phyloP scores from a whole-genome alignment of 2,888 invertebrate genomes.

The Gibbula magus region DNA sequence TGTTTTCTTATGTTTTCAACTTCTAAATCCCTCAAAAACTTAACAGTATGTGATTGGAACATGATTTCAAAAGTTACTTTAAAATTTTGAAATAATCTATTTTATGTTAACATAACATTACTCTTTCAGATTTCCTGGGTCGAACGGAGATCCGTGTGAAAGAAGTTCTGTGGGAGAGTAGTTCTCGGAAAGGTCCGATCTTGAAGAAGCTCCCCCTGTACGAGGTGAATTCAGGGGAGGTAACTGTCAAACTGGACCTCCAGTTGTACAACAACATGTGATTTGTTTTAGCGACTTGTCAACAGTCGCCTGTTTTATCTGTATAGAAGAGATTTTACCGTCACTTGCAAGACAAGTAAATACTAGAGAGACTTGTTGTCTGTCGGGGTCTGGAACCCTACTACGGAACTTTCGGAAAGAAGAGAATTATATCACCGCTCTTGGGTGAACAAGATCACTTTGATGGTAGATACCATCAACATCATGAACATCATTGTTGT shows the following conservation, averaged over 20 bases:
- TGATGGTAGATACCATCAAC: neutral
- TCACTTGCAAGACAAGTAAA: no score
- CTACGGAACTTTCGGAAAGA: no score
- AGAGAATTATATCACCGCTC: no score
- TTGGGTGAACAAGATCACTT: no score
- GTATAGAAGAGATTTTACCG: neutral
- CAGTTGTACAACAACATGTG: constrained; percentile 77
- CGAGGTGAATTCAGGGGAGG: constrained; percentile 83
- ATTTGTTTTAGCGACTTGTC: neutral
- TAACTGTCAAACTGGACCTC: constrained; percentile 83
- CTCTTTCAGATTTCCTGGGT: constrained; percentile 82
- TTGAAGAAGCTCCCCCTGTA: constrained; percentile 81
- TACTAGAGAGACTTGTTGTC: no score
- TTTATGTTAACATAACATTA: neutral
- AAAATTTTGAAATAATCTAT: neutral
- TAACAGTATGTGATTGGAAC: neutral
- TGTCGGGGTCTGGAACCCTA: no score
- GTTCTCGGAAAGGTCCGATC: constrained; percentile 80
- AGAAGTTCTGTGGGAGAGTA: constrained; percentile 80
- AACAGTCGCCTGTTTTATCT: neutral
- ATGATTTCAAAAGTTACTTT: neutral
- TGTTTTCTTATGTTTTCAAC: no score
- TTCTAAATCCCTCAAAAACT: no score
- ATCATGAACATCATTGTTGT: neutral
- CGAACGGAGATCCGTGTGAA: constrained; percentile 82